Conservation (phyloP, 2,797 vertebrate genomes). For the Syndactyla subalaris region DNA sequence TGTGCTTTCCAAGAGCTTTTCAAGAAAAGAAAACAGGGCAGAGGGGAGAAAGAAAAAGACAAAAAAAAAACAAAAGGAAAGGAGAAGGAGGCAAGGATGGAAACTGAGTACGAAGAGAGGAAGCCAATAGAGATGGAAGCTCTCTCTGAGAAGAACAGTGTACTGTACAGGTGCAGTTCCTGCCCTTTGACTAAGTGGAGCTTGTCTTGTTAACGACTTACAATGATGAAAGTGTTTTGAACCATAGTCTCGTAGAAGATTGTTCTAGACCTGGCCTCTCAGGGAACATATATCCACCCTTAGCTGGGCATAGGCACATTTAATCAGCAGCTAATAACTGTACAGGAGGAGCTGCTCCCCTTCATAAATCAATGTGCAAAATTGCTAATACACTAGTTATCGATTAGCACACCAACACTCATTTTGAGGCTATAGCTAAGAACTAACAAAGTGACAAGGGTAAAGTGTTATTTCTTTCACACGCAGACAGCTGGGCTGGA, state of each 20-base stretch:
- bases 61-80: neutral
- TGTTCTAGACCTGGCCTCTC: slow-evolving; percentile 90
- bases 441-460: slow-evolving; percentile 98
- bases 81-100: neutral
- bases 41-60: accelerated
- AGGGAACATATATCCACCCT: slow-evolving; percentile 87
- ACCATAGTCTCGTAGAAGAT: slow-evolving; percentile 87
- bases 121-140: slow-evolving; percentile 65
- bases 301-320: slow-evolving; percentile 87
- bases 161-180: slow-evolving; percentile 76
- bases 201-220: slow-evolving; percentile 87
- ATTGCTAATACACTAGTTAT: slow-evolving; percentile 99
- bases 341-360: slow-evolving; percentile 89
- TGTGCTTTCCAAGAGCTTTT: slow-evolving; percentile 31
- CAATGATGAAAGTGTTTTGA: slow-evolving; percentile 87
- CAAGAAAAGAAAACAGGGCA: neutral
- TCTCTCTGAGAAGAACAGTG: slow-evolving; percentile 48
- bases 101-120: neutral
- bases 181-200: slow-evolving; percentile 85
- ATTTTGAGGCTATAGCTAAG: slow-evolving; percentile 94
- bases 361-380: slow-evolving; percentile 99
- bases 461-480: slow-evolving; percentile 98
- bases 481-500: slow-evolving; percentile 94
- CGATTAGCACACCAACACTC: slow-evolving; percentile 94
- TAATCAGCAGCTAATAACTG: slow-evolving; percentile 98